Evolutionary conservation across 2,797 vertebrate genomes (phyloP).

Genomic region (Loris lydekkerianus): DNA sequence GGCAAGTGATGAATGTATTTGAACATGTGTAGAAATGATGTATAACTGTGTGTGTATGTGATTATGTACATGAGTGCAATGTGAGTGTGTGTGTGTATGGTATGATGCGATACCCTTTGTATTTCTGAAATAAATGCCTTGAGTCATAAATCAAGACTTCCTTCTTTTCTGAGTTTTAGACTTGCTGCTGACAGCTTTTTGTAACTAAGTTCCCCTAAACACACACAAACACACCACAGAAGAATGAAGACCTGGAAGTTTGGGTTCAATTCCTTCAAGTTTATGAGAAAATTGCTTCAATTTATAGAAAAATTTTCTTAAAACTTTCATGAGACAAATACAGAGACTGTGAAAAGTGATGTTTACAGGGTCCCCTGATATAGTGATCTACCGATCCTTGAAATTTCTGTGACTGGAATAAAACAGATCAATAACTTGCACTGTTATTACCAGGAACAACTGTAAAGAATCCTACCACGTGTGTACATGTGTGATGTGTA

Average conservation of each 20-base stretch:
- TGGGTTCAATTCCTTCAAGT: slow-evolving; percentile 72
- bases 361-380: not conserved
- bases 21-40: not conserved
- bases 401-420: not conserved
- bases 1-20: not conserved
- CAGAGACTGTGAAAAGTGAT: slow-evolving; percentile 38
- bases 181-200: slow-evolving; percentile 77
- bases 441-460: not conserved
- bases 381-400: not conserved
- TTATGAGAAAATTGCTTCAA: slow-evolving; percentile 11
- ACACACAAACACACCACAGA: slow-evolving; percentile 26
- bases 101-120: not conserved
- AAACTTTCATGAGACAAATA: not conserved
- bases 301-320: slow-evolving; percentile 71
- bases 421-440: not conserved
- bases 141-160: slow-evolving; percentile 81
- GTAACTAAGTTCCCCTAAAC: slow-evolving; percentile 69
- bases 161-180: slow-evolving; percentile 77
- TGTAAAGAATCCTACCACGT: not conserved
- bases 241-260: slow-evolving; percentile 41
- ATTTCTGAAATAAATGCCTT: slow-evolving; percentile 74
- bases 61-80: not conserved
- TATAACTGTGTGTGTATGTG: not conserved
- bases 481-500: not conserved
- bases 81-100: not conserved